Evolutionary conservation across 2,797 vertebrate species (phyloP).

Genomic region (Phaenicophaeus curvirostris): DNA sequence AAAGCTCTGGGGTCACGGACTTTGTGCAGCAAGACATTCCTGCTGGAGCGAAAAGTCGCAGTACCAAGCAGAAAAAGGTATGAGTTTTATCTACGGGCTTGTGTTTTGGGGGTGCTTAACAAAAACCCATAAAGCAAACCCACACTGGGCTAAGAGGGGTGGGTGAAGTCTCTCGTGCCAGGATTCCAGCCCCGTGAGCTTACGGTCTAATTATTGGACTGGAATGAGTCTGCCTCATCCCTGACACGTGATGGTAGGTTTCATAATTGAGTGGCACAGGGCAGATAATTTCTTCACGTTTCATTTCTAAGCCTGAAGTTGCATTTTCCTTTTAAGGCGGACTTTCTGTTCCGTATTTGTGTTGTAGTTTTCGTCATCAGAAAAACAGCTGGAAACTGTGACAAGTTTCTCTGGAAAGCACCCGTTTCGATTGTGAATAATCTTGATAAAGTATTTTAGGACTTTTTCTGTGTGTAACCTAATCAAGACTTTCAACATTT

Average conservation of each 20-base stretch:
- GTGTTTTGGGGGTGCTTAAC: not conserved
- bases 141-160: rapidly evolving
- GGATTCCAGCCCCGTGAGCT: not conserved
- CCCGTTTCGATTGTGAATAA: rapidly evolving
- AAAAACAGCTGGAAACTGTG: not conserved
- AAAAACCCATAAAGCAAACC: too few relatives aligned
- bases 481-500: not conserved
- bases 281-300: rapidly evolving
- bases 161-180: not conserved
- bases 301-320: rapidly evolving
- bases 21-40: not conserved
- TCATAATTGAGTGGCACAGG: rapidly evolving
- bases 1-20: not conserved
- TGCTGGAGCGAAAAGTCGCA: not conserved
- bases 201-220: not conserved
- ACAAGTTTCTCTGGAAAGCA: not conserved
- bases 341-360: rapidly evolving
- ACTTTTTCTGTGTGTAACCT: not conserved
- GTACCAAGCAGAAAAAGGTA: slow-evolving; percentile 78
- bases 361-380: rapidly evolving
- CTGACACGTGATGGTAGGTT: not conserved
- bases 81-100: not conserved
- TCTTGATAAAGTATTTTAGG: not conserved
- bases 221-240: not conserved
- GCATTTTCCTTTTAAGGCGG: rapidly evolving